Conservation (phyloP, 2,888 invertebrate genomes). For the Habroteleia sp. region DNA sequence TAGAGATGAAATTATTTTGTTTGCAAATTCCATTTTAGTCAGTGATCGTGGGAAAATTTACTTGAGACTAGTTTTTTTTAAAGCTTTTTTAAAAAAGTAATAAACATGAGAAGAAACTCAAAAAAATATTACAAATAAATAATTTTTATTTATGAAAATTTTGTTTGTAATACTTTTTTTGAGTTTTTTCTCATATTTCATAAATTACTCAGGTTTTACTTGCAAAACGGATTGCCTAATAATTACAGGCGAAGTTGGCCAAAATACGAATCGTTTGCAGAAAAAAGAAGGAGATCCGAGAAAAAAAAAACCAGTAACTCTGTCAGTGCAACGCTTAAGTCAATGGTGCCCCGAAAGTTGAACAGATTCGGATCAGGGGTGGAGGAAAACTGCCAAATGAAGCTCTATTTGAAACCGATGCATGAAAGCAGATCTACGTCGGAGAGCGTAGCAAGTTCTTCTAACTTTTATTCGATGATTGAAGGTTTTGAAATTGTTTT, state of each 20-base stretch:
- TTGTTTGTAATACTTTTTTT: too few relatives aligned
- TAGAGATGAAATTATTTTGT: too few relatives aligned
- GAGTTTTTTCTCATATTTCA: too few relatives aligned
- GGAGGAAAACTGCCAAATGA: conserved; percentile 81
- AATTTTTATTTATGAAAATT: too few relatives aligned
- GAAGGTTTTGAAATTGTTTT: too few relatives aligned
- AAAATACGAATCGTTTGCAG: conserved; percentile 35
- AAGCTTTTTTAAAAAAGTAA: too few relatives aligned
- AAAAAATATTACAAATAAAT: too few relatives aligned
- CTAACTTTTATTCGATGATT: conserved; percentile 1
- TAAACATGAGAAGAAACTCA: too few relatives aligned
- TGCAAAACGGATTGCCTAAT: conserved; percentile 53
- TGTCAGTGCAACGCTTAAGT: background rate
- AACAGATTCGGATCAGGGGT: conserved; percentile 81
- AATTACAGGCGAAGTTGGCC: conserved; percentile 68
- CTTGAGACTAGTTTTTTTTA: too few relatives aligned
- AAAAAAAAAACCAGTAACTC: background rate
- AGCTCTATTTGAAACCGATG: conserved; percentile 76
- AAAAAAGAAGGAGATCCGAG: background rate
- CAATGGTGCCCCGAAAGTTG: conserved; percentile 23
- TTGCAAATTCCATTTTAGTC: too few relatives aligned
- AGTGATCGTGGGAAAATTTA: too few relatives aligned
- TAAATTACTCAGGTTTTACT: background rate
- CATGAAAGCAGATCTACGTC: background rate
- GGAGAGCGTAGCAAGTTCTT: background rate